Percentiles rank a stretch among this genome's conserved stretches.
Evolutionary conservation across 1,140 invertebrate genomes (phyloP).

Genomic region (Anagrus nilaparvatae): DNA sequence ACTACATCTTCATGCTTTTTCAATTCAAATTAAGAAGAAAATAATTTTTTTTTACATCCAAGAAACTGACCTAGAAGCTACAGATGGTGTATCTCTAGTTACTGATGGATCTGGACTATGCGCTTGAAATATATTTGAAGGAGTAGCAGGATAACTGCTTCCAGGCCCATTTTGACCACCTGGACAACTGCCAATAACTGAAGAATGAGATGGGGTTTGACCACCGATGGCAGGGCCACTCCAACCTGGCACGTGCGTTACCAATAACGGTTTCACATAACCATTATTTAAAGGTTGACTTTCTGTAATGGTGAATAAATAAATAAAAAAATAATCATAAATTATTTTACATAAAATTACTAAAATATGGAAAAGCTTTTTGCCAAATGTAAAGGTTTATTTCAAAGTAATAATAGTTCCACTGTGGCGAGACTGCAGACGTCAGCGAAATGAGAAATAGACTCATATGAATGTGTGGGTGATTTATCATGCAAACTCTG

Average conservation of each 20-base stretch:
- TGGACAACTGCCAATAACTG: constrained; percentile 31
- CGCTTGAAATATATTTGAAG: constrained; percentile 47
- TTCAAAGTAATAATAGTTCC: too few relatives aligned
- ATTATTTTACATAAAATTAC: too few relatives aligned
- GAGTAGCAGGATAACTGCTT: constrained; percentile 52
- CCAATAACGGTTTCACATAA: constrained; percentile 76
- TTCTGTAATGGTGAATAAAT: constrained; percentile 38
- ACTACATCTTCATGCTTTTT: too few relatives aligned
- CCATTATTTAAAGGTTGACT: constrained; percentile 66
- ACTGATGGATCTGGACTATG: constrained; percentile 56
- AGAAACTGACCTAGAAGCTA: constrained; percentile 49
- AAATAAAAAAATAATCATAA: constrained; percentile 5
- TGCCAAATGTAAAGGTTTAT: too few relatives aligned
- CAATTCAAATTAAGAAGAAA: too few relatives aligned
- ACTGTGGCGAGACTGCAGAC: too few relatives aligned
- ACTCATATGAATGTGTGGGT: too few relatives aligned
- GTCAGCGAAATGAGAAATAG: too few relatives aligned
- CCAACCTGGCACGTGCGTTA: constrained; percentile 72
- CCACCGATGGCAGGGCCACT: constrained; percentile 37
- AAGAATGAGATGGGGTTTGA: constrained; percentile 38
- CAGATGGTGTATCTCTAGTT: constrained; percentile 57
- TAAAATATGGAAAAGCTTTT: too few relatives aligned
- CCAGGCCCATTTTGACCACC: constrained; percentile 31
- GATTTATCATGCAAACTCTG: too few relatives aligned
- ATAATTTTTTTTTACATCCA: constrained; percentile 33